These are phyloP conservation scores for Triplophysa rosa DNA, from an alignment of 2,113 vertebrate species.

Conservation along the genomic window DNA sequence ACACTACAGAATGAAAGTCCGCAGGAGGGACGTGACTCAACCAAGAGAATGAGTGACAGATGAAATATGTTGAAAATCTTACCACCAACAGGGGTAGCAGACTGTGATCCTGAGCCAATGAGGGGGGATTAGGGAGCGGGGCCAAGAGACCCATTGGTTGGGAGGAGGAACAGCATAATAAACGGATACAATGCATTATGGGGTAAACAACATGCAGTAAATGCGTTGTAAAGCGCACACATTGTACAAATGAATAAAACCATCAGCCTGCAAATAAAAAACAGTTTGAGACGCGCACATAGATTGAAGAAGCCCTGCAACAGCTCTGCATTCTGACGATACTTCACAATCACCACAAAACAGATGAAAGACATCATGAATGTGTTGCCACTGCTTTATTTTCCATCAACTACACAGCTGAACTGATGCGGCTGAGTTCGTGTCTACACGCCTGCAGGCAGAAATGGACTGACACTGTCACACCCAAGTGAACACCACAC, in stretches of 20 bases:
- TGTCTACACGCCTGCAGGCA: constrained; percentile 46
- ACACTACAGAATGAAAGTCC: constrained; percentile 55
- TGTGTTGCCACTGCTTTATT: neutral
- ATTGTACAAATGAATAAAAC: constrained; percentile 35
- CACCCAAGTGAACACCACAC: constrained; percentile 56
- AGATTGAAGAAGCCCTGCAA: constrained; percentile 50
- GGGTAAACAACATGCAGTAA: constrained; percentile 47
- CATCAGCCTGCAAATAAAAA: constrained; percentile 33
- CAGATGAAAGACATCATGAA: constrained; percentile 44
- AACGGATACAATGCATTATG: constrained; percentile 73
- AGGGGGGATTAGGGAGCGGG: constrained; percentile 78
- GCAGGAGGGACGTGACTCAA: constrained; percentile 47
- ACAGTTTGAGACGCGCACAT: constrained; percentile 40
- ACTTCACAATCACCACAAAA: constrained; percentile 40
- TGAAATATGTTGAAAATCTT: constrained; percentile 84
- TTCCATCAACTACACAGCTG: neutral
- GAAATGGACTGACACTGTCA: constrained; percentile 57
- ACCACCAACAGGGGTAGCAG: constrained; percentile 96
- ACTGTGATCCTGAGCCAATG: constrained; percentile 97
- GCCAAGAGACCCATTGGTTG: constrained; percentile 85
- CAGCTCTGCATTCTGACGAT: constrained; percentile 64
- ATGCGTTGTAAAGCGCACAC: constrained; percentile 14
- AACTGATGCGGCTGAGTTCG: constrained; percentile 31
- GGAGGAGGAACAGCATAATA: constrained; percentile 87
- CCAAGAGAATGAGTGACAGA: constrained; percentile 66